Base-by-base conservation (phyloP, 2,113 vertebrate genomes). In the Microcebus lehilahytsara region DNA sequence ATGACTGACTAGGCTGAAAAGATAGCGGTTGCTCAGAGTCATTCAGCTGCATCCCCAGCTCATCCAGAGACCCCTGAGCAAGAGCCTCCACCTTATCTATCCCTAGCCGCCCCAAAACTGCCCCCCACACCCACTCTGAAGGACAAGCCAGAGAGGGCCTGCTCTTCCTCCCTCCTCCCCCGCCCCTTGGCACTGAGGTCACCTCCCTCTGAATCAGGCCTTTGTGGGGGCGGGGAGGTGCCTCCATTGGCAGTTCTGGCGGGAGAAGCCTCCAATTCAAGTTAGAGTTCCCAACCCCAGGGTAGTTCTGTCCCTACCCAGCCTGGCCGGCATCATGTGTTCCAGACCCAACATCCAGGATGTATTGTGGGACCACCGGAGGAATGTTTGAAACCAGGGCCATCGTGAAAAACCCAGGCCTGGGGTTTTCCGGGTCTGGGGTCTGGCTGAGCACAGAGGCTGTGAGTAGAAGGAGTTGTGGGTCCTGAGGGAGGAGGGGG, bases 371-470 rank as follows among this genome's bases (percentile, higher is more conserved):
- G 92, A 89, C 97, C 40, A 79, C 96, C 77, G 83, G 97, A 97
- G 86, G 97, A 98, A 97, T 98, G 95, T 95, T 90, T 97, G 97
- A 97, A 98, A 98, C 93, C 97, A 97, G 95, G 98, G 97, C 53
- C 67, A 75, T 51, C 85, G 62, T 9, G 23, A 88, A n/a, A 60
- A 79, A 49, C 46, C 46, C 64, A 71, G 58, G 83, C 67, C 40
- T 34, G 42, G 62, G n/a, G 30, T 74, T 62, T 87, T 56, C 86
- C 80, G 19, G 58, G 69, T 46, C 53, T 4, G 8, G 19, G 64
- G 42, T 62, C 17, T 7, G 32, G 51, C 91, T 60, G 93, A 85
- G 53, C 75, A 58, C 87, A 60, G 77, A 80, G 84, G 79, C 71
- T 34, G 75, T 92, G 92, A 91, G 81, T 81, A 91, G 56, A 49